Base-by-base conservation (phyloP, 2,797 vertebrate genomes). In the Novumbra hubbsi region DNA sequence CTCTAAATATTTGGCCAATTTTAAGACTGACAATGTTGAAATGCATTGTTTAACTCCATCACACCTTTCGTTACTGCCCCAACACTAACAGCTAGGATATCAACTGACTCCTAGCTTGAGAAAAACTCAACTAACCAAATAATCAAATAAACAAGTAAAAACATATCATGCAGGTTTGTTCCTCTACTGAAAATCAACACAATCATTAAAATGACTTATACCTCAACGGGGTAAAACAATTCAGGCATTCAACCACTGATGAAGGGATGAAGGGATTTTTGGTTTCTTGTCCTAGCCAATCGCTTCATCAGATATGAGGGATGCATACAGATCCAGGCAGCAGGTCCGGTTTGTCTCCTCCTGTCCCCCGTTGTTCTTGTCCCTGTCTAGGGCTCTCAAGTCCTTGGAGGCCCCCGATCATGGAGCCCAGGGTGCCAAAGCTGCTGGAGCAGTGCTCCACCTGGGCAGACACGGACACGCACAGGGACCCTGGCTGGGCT, bases 401-500 rank as follows among this genome's bases (percentile, higher is more conserved):
- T 12, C 75, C 79, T 30, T 80, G 78, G 41, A 78, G 75, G 1
- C 70, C 64, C 2, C 73, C 74, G 9, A 75, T 64, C 83, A 76
- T 77, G 32, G 83, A 81, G 21, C 78, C 85, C 63, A 75, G 71
- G 0, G 72, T 75, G 12, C 79, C 66, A 0, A 62, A 71, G 50
- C 60, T 73, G 6, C 55, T 71, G 0, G 45, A 17, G n/a, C 52
- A 34, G 70, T 74, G 82, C 73, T 86, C 85, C 80, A 87, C 79
- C 81, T 86, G 85, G 12, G 81, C 81, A 12, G 81, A 82, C 60
- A 87, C 85, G 17, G 81, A 83, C 62, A 87, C 85, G 16, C 73
- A 77, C 66, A 85, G 68, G 0, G 55, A 11, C 55, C 21, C 55
- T 24, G 21, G 65, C 0, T 0, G 0, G 0, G 71, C 27, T 0